Percentiles rank a stretch among this genome's conserved stretches.
Conservation (phyloP, 2,113 vertebrate genomes). For the Chrysochloris asiatica region DNA sequence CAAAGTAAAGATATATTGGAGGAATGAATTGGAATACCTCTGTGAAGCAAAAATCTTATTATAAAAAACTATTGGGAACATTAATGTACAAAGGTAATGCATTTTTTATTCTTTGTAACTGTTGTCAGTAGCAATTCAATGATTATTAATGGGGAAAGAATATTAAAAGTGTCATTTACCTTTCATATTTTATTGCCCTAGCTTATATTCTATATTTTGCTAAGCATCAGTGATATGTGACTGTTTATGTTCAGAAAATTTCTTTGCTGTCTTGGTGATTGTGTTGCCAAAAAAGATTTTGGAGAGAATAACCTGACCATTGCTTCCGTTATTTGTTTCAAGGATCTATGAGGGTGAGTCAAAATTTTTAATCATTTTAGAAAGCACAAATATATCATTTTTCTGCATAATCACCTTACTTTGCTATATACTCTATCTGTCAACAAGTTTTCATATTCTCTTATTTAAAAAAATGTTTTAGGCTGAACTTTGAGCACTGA, state of each 20-base stretch:
- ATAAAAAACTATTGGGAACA: background rate
- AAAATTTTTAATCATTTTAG: too few relatives aligned
- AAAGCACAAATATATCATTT: too few relatives aligned
- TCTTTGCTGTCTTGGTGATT: background rate
- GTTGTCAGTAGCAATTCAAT: constrained; percentile 35
- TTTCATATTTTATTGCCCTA: constrained; percentile 36
- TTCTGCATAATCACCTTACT: too few relatives aligned
- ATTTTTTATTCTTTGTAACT: constrained; percentile 50
- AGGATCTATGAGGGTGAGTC: background rate
- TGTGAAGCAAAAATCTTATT: constrained; percentile 35
- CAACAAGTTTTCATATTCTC: too few relatives aligned
- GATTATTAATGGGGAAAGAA: constrained; percentile 57
- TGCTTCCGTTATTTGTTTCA: background rate
- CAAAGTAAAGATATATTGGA: constrained; percentile 1
- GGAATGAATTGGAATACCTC: background rate
- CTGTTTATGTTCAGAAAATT: background rate
- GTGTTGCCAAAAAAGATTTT: background rate
- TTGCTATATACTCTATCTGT: too few relatives aligned
- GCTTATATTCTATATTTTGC: constrained; percentile 45
- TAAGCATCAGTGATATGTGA: constrained; percentile 19
- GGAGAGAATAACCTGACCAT: background rate
- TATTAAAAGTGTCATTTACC: constrained; percentile 53
- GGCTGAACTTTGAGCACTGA: too few relatives aligned
- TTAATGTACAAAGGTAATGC: background rate
- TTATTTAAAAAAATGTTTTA: too few relatives aligned